phyloP scores from a whole-genome alignment of 2,888 invertebrate genomes.

The Amaurobius ferox region DNA sequence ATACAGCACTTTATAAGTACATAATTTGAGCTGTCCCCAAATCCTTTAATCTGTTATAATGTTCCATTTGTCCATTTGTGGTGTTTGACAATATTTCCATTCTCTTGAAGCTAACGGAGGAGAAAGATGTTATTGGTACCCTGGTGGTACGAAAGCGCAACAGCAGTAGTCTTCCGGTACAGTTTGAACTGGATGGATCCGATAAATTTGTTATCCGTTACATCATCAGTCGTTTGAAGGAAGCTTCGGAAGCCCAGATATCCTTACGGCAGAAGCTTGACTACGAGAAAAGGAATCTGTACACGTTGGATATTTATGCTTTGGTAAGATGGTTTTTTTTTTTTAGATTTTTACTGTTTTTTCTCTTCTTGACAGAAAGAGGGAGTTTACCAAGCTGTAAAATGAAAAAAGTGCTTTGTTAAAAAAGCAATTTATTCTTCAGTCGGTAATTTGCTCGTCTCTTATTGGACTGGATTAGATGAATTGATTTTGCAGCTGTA shows the following conservation, averaged over 20 bases:
- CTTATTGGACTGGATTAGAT: no score
- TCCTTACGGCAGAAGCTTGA: conserved; percentile 83
- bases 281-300: conserved; percentile 92
- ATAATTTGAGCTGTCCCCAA: no score
- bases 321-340: conserved; percentile 84
- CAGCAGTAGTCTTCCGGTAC: conserved; percentile 73
- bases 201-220: conserved; percentile 74
- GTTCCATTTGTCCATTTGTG: no score
- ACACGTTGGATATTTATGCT: conserved; percentile 89
- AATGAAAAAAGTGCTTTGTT: no score
- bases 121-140: conserved; percentile 71
- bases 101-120: conserved; percentile 61
- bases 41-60: no score
- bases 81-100: not conserved
- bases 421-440: no score
- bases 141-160: conserved; percentile 72
- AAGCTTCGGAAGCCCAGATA: conserved; percentile 72
- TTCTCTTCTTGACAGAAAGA: no score
- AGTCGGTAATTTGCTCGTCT: no score
- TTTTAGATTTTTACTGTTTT: no score
- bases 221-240: conserved; percentile 74
- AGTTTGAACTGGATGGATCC: conserved; percentile 73
- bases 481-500: no score
- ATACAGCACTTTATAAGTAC: no score
- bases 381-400: no score